Conservation (phyloP, 2,113 vertebrate genomes). For the Toxotes jaculatrix region DNA sequence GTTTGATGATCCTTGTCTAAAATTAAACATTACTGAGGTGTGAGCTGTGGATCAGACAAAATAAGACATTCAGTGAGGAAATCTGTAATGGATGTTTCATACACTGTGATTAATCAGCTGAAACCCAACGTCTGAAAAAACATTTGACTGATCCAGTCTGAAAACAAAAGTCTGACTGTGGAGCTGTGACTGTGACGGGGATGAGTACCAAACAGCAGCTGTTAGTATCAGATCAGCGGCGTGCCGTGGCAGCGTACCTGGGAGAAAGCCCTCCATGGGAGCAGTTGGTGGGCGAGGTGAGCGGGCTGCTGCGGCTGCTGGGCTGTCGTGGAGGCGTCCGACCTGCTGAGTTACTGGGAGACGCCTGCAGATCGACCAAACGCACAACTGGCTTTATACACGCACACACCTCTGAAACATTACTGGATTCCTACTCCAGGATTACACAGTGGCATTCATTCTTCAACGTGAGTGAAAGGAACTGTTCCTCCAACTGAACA, state of each 20-base stretch:
- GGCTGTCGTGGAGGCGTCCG: slow-evolving; percentile 88
- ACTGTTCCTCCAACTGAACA: too few species aligned
- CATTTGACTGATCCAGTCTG: not conserved
- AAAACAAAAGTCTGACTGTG: not conserved
- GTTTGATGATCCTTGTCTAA: too few species aligned
- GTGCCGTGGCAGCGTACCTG: slow-evolving; percentile 65
- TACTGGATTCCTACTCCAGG: too few species aligned
- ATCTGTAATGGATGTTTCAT: too few species aligned
- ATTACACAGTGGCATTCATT: too few species aligned
- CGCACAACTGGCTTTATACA: not conserved
- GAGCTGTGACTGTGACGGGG: not conserved
- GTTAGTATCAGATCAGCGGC: not conserved
- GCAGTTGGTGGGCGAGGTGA: slow-evolving; percentile 92
- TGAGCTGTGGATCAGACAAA: too few species aligned
- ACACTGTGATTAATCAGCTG: too few species aligned
- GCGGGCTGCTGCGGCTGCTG: slow-evolving; percentile 91
- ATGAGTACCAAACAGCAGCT: not conserved
- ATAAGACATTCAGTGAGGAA: too few species aligned
- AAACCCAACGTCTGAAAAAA: too few species aligned
- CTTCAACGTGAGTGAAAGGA: too few species aligned
- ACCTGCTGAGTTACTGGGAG: slow-evolving; percentile 87
- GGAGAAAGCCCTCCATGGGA: slow-evolving; percentile 82
- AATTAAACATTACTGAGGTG: too few species aligned
- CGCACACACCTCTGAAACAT: not conserved
- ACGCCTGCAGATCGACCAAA: slow-evolving; percentile 79